These are phyloP conservation scores for Folsomia manolachei DNA, from an alignment of 2,888 invertebrate species.

Conservation along the genomic window DNA sequence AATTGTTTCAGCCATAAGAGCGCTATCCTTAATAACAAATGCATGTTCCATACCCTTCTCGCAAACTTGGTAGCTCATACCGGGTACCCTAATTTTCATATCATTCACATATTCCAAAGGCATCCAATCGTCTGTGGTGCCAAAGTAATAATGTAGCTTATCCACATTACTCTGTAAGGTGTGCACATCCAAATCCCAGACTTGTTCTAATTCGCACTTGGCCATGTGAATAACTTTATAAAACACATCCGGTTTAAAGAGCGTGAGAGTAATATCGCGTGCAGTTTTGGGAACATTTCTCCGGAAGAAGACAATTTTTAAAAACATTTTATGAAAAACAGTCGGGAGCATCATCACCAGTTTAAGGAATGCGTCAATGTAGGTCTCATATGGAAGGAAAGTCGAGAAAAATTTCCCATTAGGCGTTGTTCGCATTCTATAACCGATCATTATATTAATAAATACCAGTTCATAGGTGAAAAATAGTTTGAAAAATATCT, in stretches of 20 bases:
- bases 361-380: conserved; percentile 23
- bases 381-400: conserved; percentile 56
- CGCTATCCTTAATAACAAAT: conserved; percentile 66
- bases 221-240: conserved; percentile 32
- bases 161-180: conserved; percentile 61
- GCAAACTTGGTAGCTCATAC: conserved; percentile 63
- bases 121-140: conserved; percentile 77
- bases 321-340: conserved; percentile 22
- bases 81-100: conserved; percentile 62
- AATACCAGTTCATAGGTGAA: no score
- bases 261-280: conserved; percentile 26
- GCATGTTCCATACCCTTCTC: conserved; percentile 67
- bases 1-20: conserved; percentile 53
- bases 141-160: conserved; percentile 76
- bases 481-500: no score
- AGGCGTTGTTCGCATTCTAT: conserved; percentile 71
- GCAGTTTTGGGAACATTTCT: conserved; percentile 27
- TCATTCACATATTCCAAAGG: conserved; percentile 70
- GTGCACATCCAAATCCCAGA: conserved; percentile 65
- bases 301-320: conserved; percentile 31
- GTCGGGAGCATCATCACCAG: conserved; percentile 28
- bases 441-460: no score
- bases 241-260: conserved; percentile 33
- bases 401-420: conserved; percentile 71
- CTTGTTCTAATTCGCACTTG: conserved; percentile 52